Conservation (phyloP, 1,140 invertebrate genomes). For the Teleogryllus occipitalis region DNA sequence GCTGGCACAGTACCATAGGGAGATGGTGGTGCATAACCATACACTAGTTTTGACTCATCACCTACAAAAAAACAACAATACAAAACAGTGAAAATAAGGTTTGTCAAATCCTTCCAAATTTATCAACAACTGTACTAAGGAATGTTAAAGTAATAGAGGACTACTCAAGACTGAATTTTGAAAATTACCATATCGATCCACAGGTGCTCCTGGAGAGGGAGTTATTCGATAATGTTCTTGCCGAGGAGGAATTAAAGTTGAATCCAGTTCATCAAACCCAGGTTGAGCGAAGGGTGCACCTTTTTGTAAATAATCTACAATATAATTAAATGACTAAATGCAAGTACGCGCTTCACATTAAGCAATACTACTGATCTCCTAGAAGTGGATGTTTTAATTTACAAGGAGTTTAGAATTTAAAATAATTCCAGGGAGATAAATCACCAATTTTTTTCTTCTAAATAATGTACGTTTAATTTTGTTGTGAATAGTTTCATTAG, state of each 20-base stretch:
- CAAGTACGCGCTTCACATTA: too few species aligned
- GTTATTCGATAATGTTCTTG: slow-evolving; percentile 63
- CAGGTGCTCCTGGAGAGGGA: slow-evolving; percentile 54
- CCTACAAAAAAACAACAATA: slow-evolving; percentile 20
- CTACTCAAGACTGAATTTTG: not conserved
- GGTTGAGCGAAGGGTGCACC: slow-evolving; percentile 45
- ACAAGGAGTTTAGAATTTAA: too few species aligned
- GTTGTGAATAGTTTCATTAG: too few species aligned
- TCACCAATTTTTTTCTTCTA: too few species aligned
- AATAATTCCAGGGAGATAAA: too few species aligned
- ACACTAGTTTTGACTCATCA: slow-evolving; percentile 53
- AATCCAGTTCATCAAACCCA: slow-evolving; percentile 57
- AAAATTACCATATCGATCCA: slow-evolving; percentile 50
- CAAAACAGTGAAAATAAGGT: not conserved
- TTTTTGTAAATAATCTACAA: slow-evolving; percentile 47
- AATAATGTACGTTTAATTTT: too few species aligned
- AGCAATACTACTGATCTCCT: too few species aligned
- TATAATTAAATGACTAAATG: slow-evolving; percentile 22
- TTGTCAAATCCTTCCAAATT: too few species aligned
- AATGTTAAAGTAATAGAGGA: too few species aligned
- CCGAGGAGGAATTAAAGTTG: slow-evolving; percentile 48
- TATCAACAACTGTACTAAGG: too few species aligned
- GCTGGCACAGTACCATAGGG: slow-evolving; percentile 53
- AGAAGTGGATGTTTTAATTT: too few species aligned
- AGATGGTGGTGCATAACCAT: slow-evolving; percentile 55